Evolutionary conservation across 2,888 invertebrate genomes (phyloP), one percentile per base, ranked within the genome.

Genomic region (Mesodorylaimus sp.): DNA sequence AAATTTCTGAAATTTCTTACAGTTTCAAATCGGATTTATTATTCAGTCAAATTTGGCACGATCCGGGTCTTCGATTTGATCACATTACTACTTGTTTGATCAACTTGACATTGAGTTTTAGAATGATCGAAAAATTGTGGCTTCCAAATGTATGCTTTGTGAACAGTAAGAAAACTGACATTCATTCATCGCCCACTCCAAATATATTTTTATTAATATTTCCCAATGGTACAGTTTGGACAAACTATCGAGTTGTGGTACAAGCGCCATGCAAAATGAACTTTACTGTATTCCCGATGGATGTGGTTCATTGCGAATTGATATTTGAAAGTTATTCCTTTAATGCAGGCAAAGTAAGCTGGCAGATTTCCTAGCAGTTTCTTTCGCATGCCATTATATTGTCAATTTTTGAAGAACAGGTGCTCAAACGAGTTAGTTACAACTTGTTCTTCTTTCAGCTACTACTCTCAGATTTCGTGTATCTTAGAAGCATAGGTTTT

Each of bases 31-130:
- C 61, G 59, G 64, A 64, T 52, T 58, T 64, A 26, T 52, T 65
- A 23, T 60, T 64, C 52, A 60, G 59, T 36, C 62, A 63, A 52
- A 65, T 64, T 51, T 64, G 64, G 64, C 62, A 63, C 42, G 64
- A 64, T 54, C 63, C 63, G 1, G 61, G 60, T 3, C 53, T 65
- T 3, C 10, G 32, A 32, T 39, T 39, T 21, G 27, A 48, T 10
- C 28, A 42, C 23, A 48, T 48, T 3, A 48, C 49, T 3, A 19
- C 61, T 21, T 64, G 64, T 48, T 53, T 64, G 27, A 59, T 60
- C 16, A 64, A 64, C 50, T 49, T 64, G 5, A 60, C 63, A 2
- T 55, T 64, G 3, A 61, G 54, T 7, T 47, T 56, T 48, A 53
- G 56, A 25, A 55, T 60, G 57, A 55, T 59, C 24, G 56, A 56